phyloP scores from a whole-genome alignment of 2,888 invertebrate genomes.

The Chymomyza procnemis region DNA sequence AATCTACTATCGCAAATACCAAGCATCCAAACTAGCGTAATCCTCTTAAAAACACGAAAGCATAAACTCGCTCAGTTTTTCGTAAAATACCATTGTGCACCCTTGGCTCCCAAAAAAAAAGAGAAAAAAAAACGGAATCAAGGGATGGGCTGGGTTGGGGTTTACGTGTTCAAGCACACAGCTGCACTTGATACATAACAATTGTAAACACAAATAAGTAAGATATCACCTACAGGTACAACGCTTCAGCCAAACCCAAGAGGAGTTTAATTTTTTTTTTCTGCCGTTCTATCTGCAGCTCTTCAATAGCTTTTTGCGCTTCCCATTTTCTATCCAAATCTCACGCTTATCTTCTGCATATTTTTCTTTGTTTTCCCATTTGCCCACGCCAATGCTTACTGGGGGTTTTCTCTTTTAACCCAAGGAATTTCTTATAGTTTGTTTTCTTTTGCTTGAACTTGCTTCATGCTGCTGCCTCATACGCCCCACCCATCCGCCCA shows the following conservation, averaged over 20 bases:
- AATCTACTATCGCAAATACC: too few relatives aligned
- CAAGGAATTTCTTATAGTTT: not conserved
- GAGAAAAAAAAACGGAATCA: too few relatives aligned
- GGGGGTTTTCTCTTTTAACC: not conserved
- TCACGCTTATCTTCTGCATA: not conserved
- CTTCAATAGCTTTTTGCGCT: not conserved
- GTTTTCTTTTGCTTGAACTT: not conserved
- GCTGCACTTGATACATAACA: conserved; percentile 20
- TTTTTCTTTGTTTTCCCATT: not conserved
- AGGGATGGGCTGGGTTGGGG: not conserved
- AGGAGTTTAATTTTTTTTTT: not conserved
- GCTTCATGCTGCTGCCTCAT: not conserved
- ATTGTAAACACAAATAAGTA: conserved; percentile 18
- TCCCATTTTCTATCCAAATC: not conserved
- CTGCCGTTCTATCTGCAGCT: not conserved
- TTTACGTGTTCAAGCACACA: conserved; percentile 21
- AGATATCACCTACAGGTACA: conserved; percentile 27
- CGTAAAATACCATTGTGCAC: not conserved
- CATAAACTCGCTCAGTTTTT: too few relatives aligned
- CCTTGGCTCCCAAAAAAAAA: not conserved
- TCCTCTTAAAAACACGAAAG: too few relatives aligned
- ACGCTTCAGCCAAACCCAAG: not conserved
- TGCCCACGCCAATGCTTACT: not conserved
- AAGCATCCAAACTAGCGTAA: too few relatives aligned
- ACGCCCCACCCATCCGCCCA: too few relatives aligned